phyloP scores from a whole-genome alignment of 1,140 invertebrate genomes.

The Holotrichia oblita region DNA sequence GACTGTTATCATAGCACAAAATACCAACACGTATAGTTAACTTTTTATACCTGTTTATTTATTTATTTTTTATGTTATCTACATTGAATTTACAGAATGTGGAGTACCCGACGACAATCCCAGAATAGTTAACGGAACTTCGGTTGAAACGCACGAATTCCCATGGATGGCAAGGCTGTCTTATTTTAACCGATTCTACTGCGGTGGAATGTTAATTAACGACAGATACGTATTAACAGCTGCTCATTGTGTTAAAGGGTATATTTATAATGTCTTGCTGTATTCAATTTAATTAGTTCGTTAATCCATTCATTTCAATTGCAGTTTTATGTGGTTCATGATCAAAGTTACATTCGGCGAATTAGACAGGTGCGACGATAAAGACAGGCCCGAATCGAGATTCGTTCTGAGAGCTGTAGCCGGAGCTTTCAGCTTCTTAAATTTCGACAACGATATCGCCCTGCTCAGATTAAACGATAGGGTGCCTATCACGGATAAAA shows the following conservation, averaged over 20 bases:
- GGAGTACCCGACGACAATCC: conserved; percentile 80
- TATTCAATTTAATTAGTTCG: neutral
- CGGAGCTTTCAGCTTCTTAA: conserved; percentile 81
- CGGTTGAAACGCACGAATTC: conserved; percentile 77
- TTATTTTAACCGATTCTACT: conserved; percentile 87
- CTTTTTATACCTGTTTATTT: no score
- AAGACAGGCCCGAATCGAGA: conserved; percentile 73
- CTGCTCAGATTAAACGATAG: conserved; percentile 79
- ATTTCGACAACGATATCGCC: conserved; percentile 88
- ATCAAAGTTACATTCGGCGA: conserved; percentile 87
- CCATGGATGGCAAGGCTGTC: conserved; percentile 84
- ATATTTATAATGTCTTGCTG: conserved; percentile 49
- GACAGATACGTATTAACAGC: conserved; percentile 84
- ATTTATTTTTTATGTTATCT: no score
- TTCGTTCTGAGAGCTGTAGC: conserved; percentile 78
- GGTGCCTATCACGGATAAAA: conserved; percentile 76
- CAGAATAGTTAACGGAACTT: conserved; percentile 80
- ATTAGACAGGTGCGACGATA: conserved; percentile 82
- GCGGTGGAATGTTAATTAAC: conserved; percentile 84
- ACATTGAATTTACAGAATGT: conserved; percentile 75
- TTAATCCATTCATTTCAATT: conserved; percentile 55
- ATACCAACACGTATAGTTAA: conserved; percentile 19
- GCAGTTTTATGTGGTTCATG: conserved; percentile 89
- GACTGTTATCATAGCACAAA: no score
- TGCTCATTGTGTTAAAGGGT: conserved; percentile 87